These are phyloP conservation scores for Caenorhabditis macrosperma DNA, from an alignment of 2,888 invertebrate genomes.

Conservation along the genomic window DNA sequence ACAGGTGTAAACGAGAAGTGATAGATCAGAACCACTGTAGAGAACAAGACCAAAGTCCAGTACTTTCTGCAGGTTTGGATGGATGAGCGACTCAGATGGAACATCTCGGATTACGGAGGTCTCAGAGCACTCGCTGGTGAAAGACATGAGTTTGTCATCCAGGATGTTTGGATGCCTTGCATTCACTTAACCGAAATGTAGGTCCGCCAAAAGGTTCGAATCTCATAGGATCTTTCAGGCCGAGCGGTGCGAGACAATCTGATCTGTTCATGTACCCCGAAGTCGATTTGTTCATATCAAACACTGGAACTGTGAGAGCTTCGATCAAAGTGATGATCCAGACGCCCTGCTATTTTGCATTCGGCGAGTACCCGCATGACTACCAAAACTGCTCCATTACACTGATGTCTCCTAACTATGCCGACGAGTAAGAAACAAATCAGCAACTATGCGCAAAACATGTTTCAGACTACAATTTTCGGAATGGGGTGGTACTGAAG, in stretches of 20 bases:
- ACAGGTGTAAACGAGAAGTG: too few relatives aligned
- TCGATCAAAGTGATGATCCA: conserved; percentile 11
- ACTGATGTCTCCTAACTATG: conserved; percentile 23
- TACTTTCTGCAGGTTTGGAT: conserved; percentile 16
- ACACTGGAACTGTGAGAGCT: conserved; percentile 16
- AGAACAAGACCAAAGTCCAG: not conserved
- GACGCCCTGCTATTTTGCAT: conserved; percentile 33
- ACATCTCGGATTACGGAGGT: not conserved
- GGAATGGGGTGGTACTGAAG: conserved; percentile 12
- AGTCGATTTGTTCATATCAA: not conserved
- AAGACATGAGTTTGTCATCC: not conserved
- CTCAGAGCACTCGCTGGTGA: not conserved
- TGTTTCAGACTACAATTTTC: too few relatives aligned
- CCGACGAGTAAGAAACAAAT: conserved; percentile 13
- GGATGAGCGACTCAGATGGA: conserved; percentile 24
- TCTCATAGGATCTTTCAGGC: conserved; percentile 27
- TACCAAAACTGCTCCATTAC: conserved; percentile 49
- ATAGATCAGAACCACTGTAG: too few relatives aligned
- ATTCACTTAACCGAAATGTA: conserved; percentile 36
- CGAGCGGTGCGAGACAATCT: not conserved
- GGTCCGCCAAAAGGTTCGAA: not conserved
- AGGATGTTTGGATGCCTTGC: not conserved
- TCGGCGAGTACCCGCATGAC: conserved; percentile 49
- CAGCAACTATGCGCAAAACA: too few relatives aligned
- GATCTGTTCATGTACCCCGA: conserved; percentile 11